Evolutionary conservation across 2,888 invertebrate genomes (phyloP), one percentile per base, ranked within the genome.

Genomic region (Caenorhabditis panamensis): DNA sequence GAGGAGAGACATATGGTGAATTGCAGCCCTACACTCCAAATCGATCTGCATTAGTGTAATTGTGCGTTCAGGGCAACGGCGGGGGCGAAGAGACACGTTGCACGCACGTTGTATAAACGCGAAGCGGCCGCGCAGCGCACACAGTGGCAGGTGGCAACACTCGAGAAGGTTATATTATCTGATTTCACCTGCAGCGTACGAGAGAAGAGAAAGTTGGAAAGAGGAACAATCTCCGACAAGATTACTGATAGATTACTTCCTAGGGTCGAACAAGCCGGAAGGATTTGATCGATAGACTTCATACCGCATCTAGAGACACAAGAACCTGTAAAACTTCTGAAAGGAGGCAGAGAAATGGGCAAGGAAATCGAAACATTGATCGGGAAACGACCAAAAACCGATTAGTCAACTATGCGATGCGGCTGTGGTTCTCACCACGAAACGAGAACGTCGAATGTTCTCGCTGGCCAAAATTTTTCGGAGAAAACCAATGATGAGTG

Each of bases 11-110:
- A 26, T 8, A n/a, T 47, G 2, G 13, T 6, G 11, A 13, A 6
- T 13, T 41, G 41, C 13, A 41, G 41, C 41, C 31, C 5, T 31
- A 18, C 47, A n/a, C 47, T 6, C 47, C 47, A 18, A 64, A 66
- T 75, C 75, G 49, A 75, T 61, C 31, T 59, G 66, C 59, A 75
- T 75, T 75, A 75, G 75, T 75, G 75, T 75, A 75, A 75, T 75
- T 75, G 75, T 66, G 75, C 75, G 75, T 75, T 75, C 66, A 66
- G 59, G 37, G 22, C 18, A 18, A n/a, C 47, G 22, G 51, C 4
- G 47, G 63, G 22, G 63, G 36, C 62, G 41, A 41, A 61, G 18
- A 62, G 37, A 69, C 62, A 69, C 51, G 49, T 58, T 51, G 64
- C 63, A 64, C 59, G 22, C 47, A 31, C 22, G 54, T 16, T 31